phyloP scores from a whole-genome alignment of 2,797 vertebrate species.

The Tinamus major region DNA sequence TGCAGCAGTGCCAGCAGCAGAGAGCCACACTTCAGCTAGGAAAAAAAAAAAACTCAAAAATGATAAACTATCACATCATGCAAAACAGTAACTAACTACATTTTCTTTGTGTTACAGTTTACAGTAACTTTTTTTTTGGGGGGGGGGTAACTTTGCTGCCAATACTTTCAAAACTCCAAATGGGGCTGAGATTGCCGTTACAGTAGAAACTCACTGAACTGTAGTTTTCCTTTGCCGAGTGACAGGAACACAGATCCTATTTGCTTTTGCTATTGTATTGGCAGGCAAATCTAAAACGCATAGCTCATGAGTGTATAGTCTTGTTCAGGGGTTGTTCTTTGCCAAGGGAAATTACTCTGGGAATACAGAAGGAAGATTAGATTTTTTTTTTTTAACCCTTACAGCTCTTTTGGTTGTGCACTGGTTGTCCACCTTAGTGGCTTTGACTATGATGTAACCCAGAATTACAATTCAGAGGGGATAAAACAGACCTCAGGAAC shows the following conservation, averaged over 20 bases:
- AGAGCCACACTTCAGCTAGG: slow-evolving; percentile 5
- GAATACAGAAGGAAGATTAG: background rate
- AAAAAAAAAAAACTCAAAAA: background rate
- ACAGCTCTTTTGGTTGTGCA: background rate
- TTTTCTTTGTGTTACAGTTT: background rate
- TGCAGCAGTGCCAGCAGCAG: background rate
- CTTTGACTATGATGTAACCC: background rate
- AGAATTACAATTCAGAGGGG: background rate
- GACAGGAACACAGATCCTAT: background rate
- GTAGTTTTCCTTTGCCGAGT: background rate
- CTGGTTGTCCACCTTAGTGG: background rate
- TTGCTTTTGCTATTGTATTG: background rate
- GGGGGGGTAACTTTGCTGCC: background rate
- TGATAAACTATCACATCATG: slow-evolving; percentile 39
- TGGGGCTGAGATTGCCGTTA: background rate
- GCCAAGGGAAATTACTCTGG: slow-evolving; percentile 11
- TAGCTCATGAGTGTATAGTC: background rate
- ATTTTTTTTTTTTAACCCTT: background rate
- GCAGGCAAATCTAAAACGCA: background rate
- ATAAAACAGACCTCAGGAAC: background rate
- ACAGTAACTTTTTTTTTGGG: background rate
- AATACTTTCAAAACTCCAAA: background rate
- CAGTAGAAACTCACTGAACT: background rate
- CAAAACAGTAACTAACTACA: slow-evolving; percentile 35
- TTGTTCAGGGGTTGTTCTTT: background rate